Evolutionary conservation across 2,888 invertebrate genomes (phyloP), one percentile per base, ranked within the genome.

Genomic region (Andrena marginata): DNA sequence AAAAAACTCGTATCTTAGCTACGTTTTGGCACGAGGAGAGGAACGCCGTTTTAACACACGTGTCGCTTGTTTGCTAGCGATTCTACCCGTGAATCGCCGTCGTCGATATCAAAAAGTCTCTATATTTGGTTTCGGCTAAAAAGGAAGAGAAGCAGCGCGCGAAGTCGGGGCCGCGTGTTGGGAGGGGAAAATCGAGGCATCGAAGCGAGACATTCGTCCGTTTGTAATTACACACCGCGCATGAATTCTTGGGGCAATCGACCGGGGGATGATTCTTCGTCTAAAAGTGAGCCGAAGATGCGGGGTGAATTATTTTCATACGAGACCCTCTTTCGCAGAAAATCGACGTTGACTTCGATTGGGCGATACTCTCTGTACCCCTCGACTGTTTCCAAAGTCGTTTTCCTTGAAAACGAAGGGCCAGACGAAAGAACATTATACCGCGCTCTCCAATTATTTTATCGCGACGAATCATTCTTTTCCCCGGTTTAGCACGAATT

Each of bases 21-120:
- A 88, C 71, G 67, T 69, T 86, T 88, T 88, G 88, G 88, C 88
- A 89, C 88, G 89, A 89, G 89, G 88, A 89, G 88, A 89, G 88
- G 88, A 89, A 89, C 88, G 89, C 85, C 78, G 86, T 89, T 82
- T 85, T 83, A 77, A 80, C 74, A 86, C 77, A 72, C 79, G 69
- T 51, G 72, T 84, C 84, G 48, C 64, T 64, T 51, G 72, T 72
- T 77, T 72, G 64, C 73, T 70, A 67, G 63, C 74, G 70, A 84
- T 62, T 59, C 74, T 85, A 35, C 63, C 74, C 56, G 60, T 77
- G 81, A 74, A 73, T 73, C 72, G 73, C 73, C 64, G 65, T 51
- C 42, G 64, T 74, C 77, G 71, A 87, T 87, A 86, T 84, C 82
- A 87, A 87, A 87, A 79, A 68, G 71, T 73, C 81, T 82, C 69